Conservation (phyloP, 2,797 vertebrate genomes). For the Hozukius guyotensis region DNA sequence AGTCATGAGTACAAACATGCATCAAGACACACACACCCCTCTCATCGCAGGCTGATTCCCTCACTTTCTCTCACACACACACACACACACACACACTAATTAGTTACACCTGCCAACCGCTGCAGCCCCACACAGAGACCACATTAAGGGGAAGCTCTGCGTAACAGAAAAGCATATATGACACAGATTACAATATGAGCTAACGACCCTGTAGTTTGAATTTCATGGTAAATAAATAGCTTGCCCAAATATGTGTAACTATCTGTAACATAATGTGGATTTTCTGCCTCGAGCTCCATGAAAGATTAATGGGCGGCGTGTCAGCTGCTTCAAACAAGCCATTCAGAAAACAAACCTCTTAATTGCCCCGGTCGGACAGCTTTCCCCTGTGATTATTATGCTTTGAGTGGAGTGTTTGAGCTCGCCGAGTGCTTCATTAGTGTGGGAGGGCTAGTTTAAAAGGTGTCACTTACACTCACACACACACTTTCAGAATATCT, state of each 20-base stretch:
- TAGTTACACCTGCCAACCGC: slow-evolving; percentile 53
- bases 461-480: slow-evolving; percentile 30
- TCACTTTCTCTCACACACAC: slow-evolving; percentile 6
- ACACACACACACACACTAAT: slow-evolving; percentile 46
- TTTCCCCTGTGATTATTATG: slow-evolving; percentile 68
- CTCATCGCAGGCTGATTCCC: slow-evolving; percentile 9
- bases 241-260: slow-evolving; percentile 40
- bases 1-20: slow-evolving; percentile 28
- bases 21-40: background rate
- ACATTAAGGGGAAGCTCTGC: slow-evolving; percentile 20
- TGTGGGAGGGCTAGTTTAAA: slow-evolving; percentile 21
- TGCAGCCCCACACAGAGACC: slow-evolving; percentile 25
- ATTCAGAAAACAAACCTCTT: slow-evolving; percentile 70
- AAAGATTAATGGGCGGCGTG: slow-evolving; percentile 65
- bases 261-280: slow-evolving; percentile 43
- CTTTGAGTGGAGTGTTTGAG: slow-evolving; percentile 45
- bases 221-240: slow-evolving; percentile 68
- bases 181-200: slow-evolving; percentile 48
- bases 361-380: slow-evolving; percentile 45
- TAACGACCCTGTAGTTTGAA: slow-evolving; percentile 38
- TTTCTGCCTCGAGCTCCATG: slow-evolving; percentile 44
- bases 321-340: slow-evolving; percentile 50
- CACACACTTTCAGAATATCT: slow-evolving; percentile 12
- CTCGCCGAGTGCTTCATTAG: slow-evolving; percentile 42
- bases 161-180: slow-evolving; percentile 30